Base-by-base conservation (phyloP, 2,113 vertebrate genomes). In the Hypanus sabinus region DNA sequence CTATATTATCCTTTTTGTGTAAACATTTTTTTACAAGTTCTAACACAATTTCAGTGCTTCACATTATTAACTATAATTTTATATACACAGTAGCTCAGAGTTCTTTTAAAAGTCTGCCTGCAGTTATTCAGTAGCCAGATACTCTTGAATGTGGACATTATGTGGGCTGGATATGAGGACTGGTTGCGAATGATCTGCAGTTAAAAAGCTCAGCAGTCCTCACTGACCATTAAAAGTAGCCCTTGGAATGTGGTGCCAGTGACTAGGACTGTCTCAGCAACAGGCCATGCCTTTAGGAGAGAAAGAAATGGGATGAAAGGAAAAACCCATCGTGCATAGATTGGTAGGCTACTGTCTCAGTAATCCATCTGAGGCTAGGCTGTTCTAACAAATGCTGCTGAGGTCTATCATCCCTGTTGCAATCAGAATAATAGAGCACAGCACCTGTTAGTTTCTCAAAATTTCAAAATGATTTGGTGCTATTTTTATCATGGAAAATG, bases 391-490 rank as follows among this genome's bases (percentile, higher is more conserved):
- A 92, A 46, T n/a, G n/a, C 18, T 68, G 60, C 62, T 68, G 62
- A 90, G 33, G 10, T 9, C 65, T 73, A 27, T 93, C 38, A 93
- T 4, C 70, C 46, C 24, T 27, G 36, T 73, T 70, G 68, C 68
- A 93, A 16, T 30, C 36, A 55, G 68, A 75, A 71, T 75, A 93
- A 75, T 73, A 16, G 91, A 73, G 91, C 70, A 55, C 60, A 14
- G 68, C 55, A 70, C 68, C 68, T 93, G 68, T 27, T 93, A 93
- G 91, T 55, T 93, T 73, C 38, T 73, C 36, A 46, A 12, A 87
- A 87, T 55, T 93, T 93, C 36, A 30, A 93, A 93, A 75, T 93
- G 91, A 73, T 75, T 92, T 73, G 68, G 68, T 30, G 71, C 33
- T 73, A 71, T 73, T 73, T 93, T 93, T 93, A 93, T 73, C 33